A percentile compares a stretch with the other conserved stretches of the same genome.
Evolutionary conservation across 2,797 vertebrate genomes (phyloP).

Genomic region (Scomberomorus guttatus): DNA sequence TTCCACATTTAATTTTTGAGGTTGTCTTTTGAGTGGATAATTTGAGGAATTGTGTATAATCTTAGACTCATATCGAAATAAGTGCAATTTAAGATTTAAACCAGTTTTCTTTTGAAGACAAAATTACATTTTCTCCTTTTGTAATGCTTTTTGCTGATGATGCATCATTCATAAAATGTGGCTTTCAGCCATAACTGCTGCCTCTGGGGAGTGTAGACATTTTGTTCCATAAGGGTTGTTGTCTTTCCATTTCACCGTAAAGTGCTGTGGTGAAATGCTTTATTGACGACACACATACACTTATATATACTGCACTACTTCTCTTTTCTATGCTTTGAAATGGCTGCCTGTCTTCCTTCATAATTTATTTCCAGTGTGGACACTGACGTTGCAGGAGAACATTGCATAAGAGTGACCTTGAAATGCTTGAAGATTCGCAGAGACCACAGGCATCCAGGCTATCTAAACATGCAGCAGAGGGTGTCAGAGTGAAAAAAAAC

Average conservation of each 20-base stretch:
- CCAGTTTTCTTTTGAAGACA: conserved; percentile 15
- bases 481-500: conserved; percentile 36
- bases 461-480: conserved; percentile 33
- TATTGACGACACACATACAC: conserved; percentile 21
- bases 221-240: conserved; percentile 31
- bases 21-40: background rate
- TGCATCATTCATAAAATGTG: conserved; percentile 28
- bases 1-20: background rate
- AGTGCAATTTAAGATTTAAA: conserved; percentile 20
- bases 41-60: background rate
- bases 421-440: conserved; percentile 61
- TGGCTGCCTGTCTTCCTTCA: conserved; percentile 24
- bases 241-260: conserved; percentile 45
- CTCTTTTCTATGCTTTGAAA: conserved; percentile 27
- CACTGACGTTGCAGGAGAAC: conserved; percentile 22
- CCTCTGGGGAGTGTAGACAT: conserved; percentile 31
- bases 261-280: conserved; percentile 25
- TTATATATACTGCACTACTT: conserved; percentile 17
- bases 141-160: conserved; percentile 28
- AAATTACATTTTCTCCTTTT: conserved; percentile 12
- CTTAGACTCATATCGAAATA: conserved; percentile 9
- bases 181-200: conserved; percentile 18
- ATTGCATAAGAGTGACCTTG: conserved; percentile 57
- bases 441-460: conserved; percentile 51
- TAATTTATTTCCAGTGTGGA: conserved; percentile 48